Percentiles rank a stretch among this genome's conserved stretches.
phyloP scores from a whole-genome alignment of 2,888 invertebrate species.

The Caenorhabditis sulstoni region DNA sequence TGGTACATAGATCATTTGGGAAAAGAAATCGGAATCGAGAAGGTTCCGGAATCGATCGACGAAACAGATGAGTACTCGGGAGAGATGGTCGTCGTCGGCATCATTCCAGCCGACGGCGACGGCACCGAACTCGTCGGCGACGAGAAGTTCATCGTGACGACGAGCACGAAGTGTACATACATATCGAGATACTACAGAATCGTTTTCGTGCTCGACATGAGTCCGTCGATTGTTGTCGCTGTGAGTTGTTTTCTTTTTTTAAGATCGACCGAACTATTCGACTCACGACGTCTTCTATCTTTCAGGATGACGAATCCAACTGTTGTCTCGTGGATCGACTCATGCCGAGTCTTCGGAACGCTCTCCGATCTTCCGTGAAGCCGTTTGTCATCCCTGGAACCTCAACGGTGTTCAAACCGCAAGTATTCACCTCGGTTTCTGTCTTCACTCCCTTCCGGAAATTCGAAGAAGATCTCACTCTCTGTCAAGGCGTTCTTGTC shows the following conservation, averaged over 20 bases:
- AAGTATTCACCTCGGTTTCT: constrained; percentile 87
- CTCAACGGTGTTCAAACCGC: constrained; percentile 84
- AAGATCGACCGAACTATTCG: no score
- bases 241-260: no score
- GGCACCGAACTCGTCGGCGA: constrained; percentile 47
- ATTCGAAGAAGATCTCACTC: constrained; percentile 83
- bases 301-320: constrained; percentile 81
- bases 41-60: constrained; percentile 14
- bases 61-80: constrained; percentile 38
- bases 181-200: constrained; percentile 86
- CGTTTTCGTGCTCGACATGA: constrained; percentile 88
- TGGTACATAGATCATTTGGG: constrained; percentile 85
- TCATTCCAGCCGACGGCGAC: constrained; percentile 60
- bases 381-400: constrained; percentile 86
- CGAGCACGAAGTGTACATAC: constrained; percentile 83
- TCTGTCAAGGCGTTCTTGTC: constrained; percentile 84
- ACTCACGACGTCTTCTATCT: background rate
- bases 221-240: constrained; percentile 87
- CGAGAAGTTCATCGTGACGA: constrained; percentile 65
- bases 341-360: constrained; percentile 79
- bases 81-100: constrained; percentile 68
- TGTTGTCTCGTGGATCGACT: constrained; percentile 81
- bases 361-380: constrained; percentile 81
- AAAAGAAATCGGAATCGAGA: constrained; percentile 56
- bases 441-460: constrained; percentile 88